A percentile compares a stretch with the other conserved stretches of the same genome.
Evolutionary conservation across 2,797 vertebrate genomes (phyloP).

Genomic region (Glyptemys insculpta): DNA sequence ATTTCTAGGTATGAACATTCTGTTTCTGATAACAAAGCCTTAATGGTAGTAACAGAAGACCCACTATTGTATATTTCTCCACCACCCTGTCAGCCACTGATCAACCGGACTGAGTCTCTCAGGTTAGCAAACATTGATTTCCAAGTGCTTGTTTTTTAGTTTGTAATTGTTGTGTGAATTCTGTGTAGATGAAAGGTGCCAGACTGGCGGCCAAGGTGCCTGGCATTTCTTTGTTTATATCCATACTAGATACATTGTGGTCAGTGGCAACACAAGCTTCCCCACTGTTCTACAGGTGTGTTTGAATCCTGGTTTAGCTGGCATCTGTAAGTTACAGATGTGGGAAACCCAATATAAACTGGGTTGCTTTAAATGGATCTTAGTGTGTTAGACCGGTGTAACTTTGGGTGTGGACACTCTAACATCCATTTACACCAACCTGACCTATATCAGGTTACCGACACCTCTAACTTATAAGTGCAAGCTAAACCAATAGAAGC

Average conservation of each 20-base stretch:
- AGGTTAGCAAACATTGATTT: constrained; percentile 83
- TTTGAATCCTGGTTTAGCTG: not conserved
- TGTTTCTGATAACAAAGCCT: constrained; percentile 88
- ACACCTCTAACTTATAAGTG: too few species aligned
- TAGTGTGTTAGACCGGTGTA: not conserved
- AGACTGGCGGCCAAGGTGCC: not conserved
- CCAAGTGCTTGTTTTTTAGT: not conserved
- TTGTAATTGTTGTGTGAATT: not conserved
- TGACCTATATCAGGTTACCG: too few species aligned
- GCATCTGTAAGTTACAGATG: not conserved
- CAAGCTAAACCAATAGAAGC: too few species aligned
- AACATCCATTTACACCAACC: too few species aligned
- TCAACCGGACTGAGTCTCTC: constrained; percentile 94
- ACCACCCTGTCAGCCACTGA: constrained; percentile 87
- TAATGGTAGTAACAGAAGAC: constrained; percentile 93
- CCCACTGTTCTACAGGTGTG: not conserved
- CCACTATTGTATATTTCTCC: constrained; percentile 87
- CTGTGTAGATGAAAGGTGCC: not conserved
- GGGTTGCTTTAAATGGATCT: not conserved
- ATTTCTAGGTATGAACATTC: constrained; percentile 80
- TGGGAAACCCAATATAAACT: not conserved
- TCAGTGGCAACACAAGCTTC: not conserved
- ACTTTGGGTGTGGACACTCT: too few species aligned
- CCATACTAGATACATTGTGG: not conserved
- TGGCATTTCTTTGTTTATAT: not conserved